Percentiles rank a stretch among this genome's conserved stretches.
Evolutionary conservation across 2,113 vertebrate genomes (phyloP).

Genomic region (Charadrius vociferus): DNA sequence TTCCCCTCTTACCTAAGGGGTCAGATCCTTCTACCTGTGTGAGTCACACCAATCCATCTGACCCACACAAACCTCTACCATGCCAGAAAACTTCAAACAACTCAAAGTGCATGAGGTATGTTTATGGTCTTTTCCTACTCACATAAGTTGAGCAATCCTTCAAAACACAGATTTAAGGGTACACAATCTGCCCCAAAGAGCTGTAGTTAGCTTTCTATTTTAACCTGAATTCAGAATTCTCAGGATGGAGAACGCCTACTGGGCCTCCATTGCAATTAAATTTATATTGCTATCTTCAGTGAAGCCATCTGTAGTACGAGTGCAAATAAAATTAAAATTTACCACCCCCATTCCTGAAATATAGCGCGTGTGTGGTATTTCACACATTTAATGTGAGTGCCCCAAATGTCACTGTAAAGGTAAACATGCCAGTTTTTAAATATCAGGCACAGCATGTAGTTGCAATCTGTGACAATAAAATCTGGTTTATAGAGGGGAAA

Average conservation of each 20-base stretch:
- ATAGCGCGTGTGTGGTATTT: background rate
- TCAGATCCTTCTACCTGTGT: background rate
- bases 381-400: background rate
- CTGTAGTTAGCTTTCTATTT: background rate
- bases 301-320: background rate
- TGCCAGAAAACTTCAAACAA: background rate
- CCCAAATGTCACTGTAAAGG: background rate
- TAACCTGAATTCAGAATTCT: background rate
- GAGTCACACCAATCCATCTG: background rate
- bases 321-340: conserved; percentile 39
- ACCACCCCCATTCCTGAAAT: background rate
- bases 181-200: background rate
- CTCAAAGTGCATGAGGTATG: background rate
- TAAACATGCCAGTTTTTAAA: conserved; percentile 41
- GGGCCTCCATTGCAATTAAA: background rate
- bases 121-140: background rate
- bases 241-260: background rate
- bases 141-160: background rate
- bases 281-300: background rate
- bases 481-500: background rate
- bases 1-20: background rate
- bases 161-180: background rate
- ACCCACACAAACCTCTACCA: background rate
- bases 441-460: background rate
- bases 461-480: conserved; percentile 18